Evolutionary conservation across 2,797 vertebrate genomes (phyloP).

Genomic region (Linurgus olivaceus): DNA sequence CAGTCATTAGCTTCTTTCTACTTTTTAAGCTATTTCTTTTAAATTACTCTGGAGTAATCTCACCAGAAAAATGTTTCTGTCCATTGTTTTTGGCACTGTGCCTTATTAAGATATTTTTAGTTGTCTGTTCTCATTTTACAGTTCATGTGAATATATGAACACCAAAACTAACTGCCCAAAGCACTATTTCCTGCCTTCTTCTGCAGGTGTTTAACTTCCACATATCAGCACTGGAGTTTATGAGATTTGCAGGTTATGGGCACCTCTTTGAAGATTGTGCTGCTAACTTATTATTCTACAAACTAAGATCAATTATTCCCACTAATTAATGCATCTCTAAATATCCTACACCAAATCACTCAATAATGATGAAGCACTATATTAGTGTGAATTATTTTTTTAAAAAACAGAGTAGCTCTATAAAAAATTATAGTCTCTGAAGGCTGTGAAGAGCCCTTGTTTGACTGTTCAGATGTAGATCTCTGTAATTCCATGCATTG

Average conservation of each 20-base stretch:
- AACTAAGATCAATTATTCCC: neutral
- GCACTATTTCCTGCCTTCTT: neutral
- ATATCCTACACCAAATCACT: neutral
- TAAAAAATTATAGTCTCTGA: neutral
- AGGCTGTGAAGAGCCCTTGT: neutral
- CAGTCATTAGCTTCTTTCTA: slow-evolving; percentile 42
- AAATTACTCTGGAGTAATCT: slow-evolving; percentile 30
- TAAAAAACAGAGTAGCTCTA: neutral
- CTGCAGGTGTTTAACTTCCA: slow-evolving; percentile 2
- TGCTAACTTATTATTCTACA: neutral
- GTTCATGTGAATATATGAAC: neutral
- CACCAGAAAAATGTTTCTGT: slow-evolving; percentile 27
- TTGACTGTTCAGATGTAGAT: neutral
- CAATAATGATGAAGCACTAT: neutral
- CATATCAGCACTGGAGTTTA: neutral
- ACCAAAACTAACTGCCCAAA: neutral
- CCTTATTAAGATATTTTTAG: neutral
- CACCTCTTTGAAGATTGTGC: neutral
- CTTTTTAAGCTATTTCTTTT: slow-evolving; percentile 47
- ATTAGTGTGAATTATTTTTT: neutral
- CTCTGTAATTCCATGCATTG: neutral
- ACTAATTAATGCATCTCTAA: neutral
- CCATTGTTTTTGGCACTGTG: slow-evolving; percentile 44
- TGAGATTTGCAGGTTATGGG: neutral
- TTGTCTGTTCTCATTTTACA: slow-evolving; percentile 21